Conservation (phyloP, 1,140 invertebrate genomes). For the Apolygus lucorum region DNA sequence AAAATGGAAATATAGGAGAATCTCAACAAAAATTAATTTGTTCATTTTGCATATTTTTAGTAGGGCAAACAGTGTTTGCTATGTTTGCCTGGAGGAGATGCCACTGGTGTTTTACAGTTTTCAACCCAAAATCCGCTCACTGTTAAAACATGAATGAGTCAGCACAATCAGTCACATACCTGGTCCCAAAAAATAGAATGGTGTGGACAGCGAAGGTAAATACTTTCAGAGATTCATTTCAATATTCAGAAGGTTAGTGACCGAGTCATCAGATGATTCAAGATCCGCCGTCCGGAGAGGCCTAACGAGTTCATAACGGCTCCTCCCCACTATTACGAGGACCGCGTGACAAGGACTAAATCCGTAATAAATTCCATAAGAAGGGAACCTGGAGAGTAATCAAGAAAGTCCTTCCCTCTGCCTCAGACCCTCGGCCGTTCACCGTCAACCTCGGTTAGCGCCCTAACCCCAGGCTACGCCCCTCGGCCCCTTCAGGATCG, state of each 20-base stretch:
- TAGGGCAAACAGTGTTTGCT: no score
- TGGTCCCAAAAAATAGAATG: no score
- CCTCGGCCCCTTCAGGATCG: not conserved
- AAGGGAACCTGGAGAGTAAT: not conserved
- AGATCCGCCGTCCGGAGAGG: not conserved
- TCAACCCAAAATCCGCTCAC: no score
- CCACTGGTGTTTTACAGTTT: no score
- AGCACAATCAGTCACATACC: no score
- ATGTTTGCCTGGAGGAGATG: no score
- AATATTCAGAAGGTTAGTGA: not conserved
- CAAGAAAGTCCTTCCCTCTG: not conserved
- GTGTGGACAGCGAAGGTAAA: no score
- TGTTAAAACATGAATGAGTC: no score
- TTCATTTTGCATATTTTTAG: no score
- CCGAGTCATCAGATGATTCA: not conserved
- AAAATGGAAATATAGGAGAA: no score
- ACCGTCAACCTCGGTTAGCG: not conserved
- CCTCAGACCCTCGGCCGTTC: not conserved
- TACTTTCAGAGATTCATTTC: no score
- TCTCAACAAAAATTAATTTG: no score
- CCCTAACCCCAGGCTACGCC: not conserved
- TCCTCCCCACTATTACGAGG: not conserved
- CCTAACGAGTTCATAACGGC: not conserved
- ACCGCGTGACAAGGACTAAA: not conserved
- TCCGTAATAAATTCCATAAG: not conserved